Percentiles rank a stretch among this genome's conserved stretches.
phyloP scores from a whole-genome alignment of 2,888 invertebrate species.

The Rosalia funebris region DNA sequence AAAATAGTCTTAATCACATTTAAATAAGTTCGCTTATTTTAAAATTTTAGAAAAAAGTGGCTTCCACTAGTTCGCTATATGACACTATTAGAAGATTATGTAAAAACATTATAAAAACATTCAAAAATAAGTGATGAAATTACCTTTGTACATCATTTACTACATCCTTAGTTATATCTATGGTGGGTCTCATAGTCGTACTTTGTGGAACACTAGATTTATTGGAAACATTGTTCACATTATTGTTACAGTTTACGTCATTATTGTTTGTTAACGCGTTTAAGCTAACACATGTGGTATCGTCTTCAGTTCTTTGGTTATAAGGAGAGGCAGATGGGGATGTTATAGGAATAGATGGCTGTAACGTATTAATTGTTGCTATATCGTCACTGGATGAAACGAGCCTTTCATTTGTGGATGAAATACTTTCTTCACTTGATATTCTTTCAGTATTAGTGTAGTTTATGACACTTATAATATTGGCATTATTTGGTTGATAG shows the following conservation, averaged over 20 bases:
- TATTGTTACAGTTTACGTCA: slow-evolving; percentile 53
- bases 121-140: slow-evolving; percentile 11
- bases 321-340: too few relatives aligned
- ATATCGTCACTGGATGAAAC: slow-evolving; percentile 55
- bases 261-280: slow-evolving; percentile 53
- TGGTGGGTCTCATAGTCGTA: slow-evolving; percentile 30
- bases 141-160: slow-evolving; percentile 76
- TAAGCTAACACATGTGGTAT: slow-evolving; percentile 28
- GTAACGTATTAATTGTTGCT: slow-evolving; percentile 58
- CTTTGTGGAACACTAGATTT: slow-evolving; percentile 15
- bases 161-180: slow-evolving; percentile 70
- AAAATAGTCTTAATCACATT: too few relatives aligned
- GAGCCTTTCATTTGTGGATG: slow-evolving; percentile 51
- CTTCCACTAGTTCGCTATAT: too few relatives aligned
- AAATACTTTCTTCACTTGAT: slow-evolving; percentile 49
- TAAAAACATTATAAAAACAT: background rate
- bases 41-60: too few relatives aligned
- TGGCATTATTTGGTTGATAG: slow-evolving; percentile 48
- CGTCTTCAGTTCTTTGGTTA: slow-evolving; percentile 18
- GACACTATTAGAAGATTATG: too few relatives aligned
- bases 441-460: slow-evolving; percentile 49
- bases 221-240: slow-evolving; percentile 33
- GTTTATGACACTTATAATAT: slow-evolving; percentile 36
- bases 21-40: too few relatives aligned
- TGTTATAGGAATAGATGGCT: slow-evolving; percentile 28